Evolutionary conservation across 2,797 vertebrate genomes (phyloP), one percentile per base, ranked within the genome.

Genomic region (Eptatretus atami): DNA sequence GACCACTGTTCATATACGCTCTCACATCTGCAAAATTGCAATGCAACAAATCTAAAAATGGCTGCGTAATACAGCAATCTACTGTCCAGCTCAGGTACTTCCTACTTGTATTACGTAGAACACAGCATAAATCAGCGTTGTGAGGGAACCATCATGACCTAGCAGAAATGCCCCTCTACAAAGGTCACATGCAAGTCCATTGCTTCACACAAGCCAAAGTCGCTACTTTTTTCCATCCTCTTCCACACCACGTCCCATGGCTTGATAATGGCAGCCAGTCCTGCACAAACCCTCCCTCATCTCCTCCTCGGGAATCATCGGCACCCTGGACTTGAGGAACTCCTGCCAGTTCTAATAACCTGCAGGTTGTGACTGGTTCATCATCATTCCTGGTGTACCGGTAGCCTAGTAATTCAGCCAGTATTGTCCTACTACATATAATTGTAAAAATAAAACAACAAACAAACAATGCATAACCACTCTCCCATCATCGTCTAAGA

Each of bases 1-100:
- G 2, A 98, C 85, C 85, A 12, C 88, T 94, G 77, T 94, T 96
- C 92, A 96, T 93, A 69, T n/a, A 86, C 83, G 2, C 87, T 94
- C 77, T 94, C 10, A 93, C 86, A 76, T 96, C 90, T 95, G 72
- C 57, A 75, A 15, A 66, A 53, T 2, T 66, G 60, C 66, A 63
- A 69, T 63, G 57, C 52, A 10, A 19, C 53, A 55, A 53, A 64
- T 52, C 3, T n/a, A 53, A 44, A 53, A 12, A 44, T 63, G 4
- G 6, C 31, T 44, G n/a, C 31, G 19, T 19, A 44, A 44, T n/a
- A 44, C 31, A 44, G 31, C 31, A 44, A 44, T 5, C 31, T 4
- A 44, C 31, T 44, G 31, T 44, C 31, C 31, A 44, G 31, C 31
- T 8, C 31, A 44, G 31, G 31, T 44, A 44, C 31, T 44, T n/a